Evolutionary conservation across 2,888 invertebrate species (phyloP), one percentile per base, ranked within the genome.

Genomic region (Epinotia nisella): DNA sequence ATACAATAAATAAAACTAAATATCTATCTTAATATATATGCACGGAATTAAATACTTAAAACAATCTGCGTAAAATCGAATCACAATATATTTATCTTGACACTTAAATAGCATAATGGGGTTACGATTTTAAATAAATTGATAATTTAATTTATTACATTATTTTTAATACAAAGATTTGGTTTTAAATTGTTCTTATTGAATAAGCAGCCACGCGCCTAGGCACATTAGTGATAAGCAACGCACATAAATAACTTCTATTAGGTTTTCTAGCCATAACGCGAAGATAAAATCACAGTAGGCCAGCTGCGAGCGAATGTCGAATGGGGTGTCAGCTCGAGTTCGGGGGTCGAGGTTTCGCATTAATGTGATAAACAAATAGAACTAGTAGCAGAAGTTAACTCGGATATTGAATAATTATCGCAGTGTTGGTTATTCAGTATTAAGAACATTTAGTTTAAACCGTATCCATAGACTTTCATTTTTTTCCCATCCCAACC

Each of bases 161-260:
- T 53, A 60, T 66, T 71, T 65, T 59, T 67, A 53, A 58, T 45
- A 51, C 58, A 45, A 62, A 58, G 24, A 69, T 73, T 69, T 73
- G 58, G 62, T 56, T 73, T 64, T 64, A 73, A 73, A 85, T 86
- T 85, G 83, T 81, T 86, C 83, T 81, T 81, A 84, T 85, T 82
- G 77, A 83, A 85, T 81, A 82, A 84, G 80, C 75, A 78, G 91
- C 75, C 93, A 92, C 93, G 91, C 82, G 92, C 78, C 88, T 82
- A 77, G 79, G 74, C 82, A 78, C 86, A 83, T 87, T 87, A 82
- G 78, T 81, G 91, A 92, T 92, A 90, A 87, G 83, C 76, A 79
- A 56, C 80, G 75, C 83, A 78, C 87, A 91, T 91, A 89, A 90
- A 91, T 91, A 86, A 81, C 82, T 79, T 83, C 85, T 89, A 90